Evolutionary conservation across 2,888 invertebrate genomes (phyloP), one percentile per base, ranked within the genome.

Genomic region (Myopa testacea): DNA sequence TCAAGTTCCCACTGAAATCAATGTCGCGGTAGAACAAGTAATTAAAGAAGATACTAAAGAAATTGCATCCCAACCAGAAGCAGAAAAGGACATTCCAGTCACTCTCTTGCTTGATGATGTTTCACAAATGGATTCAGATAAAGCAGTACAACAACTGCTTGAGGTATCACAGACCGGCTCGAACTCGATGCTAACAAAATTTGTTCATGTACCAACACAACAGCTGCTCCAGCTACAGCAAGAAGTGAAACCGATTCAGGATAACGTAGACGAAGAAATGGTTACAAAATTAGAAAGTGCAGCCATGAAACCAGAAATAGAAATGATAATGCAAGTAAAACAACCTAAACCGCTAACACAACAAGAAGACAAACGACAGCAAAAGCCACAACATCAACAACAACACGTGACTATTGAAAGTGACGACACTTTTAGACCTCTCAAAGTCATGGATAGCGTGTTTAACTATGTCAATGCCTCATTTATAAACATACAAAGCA

Each of bases 391-490:
- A 58, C 71, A 78, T 50, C 77, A 71, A 38, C 68, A 68, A 70
- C 75, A 76, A 52, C 78, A 72, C 71, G 60, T 55, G 68, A 67
- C 19, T 26, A 45, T 58, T 65, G 65, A 34, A 26, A 37, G 65
- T n/a, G 62, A 62, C 38, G 34, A 63, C 71, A 81, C 79, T 73
- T 77, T 77, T 19, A 78, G 78, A 52, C 81, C 82, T 69, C n/a
- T 83, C 16, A 81, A 81, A 12, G 86, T 85, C 12, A 74, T 82
- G 60, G 85, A 87, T 79, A 87, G 85, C 79, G 87, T 87, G 37
- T 81, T 87, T 8, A 87, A 87, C 82, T 87, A 87, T 79, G 87
- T 86, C 72, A 87, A 87, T 77, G 86, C 85, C 45, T 87, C 87
- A 60, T 84, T 85, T 76, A 81, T 83, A 78, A 78, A 62, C 79